phyloP scores from a whole-genome alignment of 1,140 invertebrate species.

The Zaprionus africanus region DNA sequence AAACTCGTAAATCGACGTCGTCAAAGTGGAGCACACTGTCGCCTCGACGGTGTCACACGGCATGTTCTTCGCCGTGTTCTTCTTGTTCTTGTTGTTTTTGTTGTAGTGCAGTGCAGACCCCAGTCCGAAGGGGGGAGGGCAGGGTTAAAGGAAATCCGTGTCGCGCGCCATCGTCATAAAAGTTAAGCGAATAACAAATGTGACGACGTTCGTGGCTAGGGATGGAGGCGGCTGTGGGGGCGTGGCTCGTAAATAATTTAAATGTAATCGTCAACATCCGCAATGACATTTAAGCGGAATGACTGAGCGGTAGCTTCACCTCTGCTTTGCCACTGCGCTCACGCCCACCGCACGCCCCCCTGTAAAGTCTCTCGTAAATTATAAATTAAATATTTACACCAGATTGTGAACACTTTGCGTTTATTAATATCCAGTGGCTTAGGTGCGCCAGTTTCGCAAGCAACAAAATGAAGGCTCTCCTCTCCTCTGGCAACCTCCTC shows the following conservation, averaged over 20 bases:
- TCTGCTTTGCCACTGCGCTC: not conserved
- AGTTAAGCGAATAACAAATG: constrained; percentile 80
- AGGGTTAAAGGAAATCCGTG: constrained; percentile 60
- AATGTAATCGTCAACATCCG: constrained; percentile 79
- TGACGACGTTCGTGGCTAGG: constrained; percentile 34
- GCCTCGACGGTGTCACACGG: constrained; percentile 14
- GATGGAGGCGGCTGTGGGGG: not conserved
- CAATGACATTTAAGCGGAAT: constrained; percentile 75
- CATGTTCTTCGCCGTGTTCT: not conserved
- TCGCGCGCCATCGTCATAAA: constrained; percentile 64
- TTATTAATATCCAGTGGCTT: constrained; percentile 71
- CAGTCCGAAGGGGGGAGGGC: not conserved
- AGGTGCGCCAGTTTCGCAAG: constrained; percentile 53
- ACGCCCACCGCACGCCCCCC: constrained; percentile 5
- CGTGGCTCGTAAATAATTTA: constrained; percentile 74
- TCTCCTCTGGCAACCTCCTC: constrained; percentile 3
- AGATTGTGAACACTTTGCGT: constrained; percentile 71
- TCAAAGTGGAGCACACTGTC: constrained; percentile 45
- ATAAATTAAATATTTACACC: constrained; percentile 78
- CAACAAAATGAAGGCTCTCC: constrained; percentile 23
- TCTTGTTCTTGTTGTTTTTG: not conserved
- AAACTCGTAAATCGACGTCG: constrained; percentile 62
- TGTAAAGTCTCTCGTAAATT: constrained; percentile 71
- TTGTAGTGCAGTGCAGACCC: not conserved
- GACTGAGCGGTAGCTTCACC: not conserved